Evolutionary conservation across 2,888 invertebrate species (phyloP), one percentile per base, ranked within the genome.

Genomic region (Epinotia brunnichana): DNA sequence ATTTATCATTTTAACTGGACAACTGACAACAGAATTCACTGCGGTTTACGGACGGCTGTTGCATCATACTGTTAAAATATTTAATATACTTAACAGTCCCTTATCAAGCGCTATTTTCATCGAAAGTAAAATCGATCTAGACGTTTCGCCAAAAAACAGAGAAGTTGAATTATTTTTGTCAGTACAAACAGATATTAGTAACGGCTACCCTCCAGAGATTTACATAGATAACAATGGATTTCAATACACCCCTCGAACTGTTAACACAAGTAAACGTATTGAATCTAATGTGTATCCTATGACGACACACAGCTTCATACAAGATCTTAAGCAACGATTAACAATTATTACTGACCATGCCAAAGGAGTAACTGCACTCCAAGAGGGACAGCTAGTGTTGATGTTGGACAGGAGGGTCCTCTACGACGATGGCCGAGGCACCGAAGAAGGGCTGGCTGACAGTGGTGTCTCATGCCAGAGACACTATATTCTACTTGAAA

Each of bases 271-370:
- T 73, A 96, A 97, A 77, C 96, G 96, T 1, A 95, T 98, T 63
- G 99, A 99, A 88, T 99, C 98, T 0, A 99, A 99, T 87, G 97
- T 98, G 85, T 99, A 97, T 86, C 99, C 99, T 0, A 96, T 98
- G 78, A 98, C 99, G 0, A 96, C 96, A 11, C 96, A 96, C 94
- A 96, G 97, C 2, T 98, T 95, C 84, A 95, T 98, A 76, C 96
- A 98, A 87, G 98, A 98, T 81, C 87, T 89, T 1, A 93, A 87
- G 76, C 90, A 93, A 73, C 89, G 99, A 19, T 83, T 98, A 19
- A 97, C 96, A 1, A 85, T 98, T 64, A 85, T 98, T 48, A 97
- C 97, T 0, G 97, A 97, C 74, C 98, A 98, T 82, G 97, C 98
- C 0, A 97, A 98, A 94, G 99, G 98, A 2, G 96, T 97, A 0